These are phyloP conservation scores for Chascanopsetta lugubris DNA, from an alignment of 2,113 vertebrate species.

Conservation along the genomic window DNA sequence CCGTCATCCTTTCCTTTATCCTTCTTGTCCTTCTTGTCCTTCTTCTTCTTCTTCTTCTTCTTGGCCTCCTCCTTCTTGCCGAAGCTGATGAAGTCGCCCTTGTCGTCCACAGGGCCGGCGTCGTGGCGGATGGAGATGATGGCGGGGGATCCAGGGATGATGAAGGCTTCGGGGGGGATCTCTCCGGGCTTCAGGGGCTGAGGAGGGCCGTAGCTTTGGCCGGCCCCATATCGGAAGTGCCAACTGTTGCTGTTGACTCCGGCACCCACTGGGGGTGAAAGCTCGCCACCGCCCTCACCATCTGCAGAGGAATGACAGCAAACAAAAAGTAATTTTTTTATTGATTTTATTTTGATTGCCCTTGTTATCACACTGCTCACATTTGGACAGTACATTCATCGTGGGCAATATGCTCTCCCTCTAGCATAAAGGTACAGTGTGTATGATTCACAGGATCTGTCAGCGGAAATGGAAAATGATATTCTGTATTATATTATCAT, in stretches of 20 bases:
- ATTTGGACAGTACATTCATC: too few relatives aligned
- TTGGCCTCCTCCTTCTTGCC: conserved; percentile 99
- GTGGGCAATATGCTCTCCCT: too few relatives aligned
- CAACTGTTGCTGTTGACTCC: conserved; percentile 99
- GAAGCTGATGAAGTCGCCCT: conserved; percentile 99
- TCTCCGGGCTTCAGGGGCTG: conserved; percentile 93
- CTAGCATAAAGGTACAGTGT: too few relatives aligned
- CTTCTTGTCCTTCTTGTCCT: conserved; percentile 94
- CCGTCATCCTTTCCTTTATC: conserved; percentile 92
- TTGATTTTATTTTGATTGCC: too few relatives aligned
- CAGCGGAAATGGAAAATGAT: too few relatives aligned
- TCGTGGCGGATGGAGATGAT: conserved; percentile 99
- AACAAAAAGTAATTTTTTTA: too few relatives aligned
- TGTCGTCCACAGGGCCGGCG: conserved; percentile 89
- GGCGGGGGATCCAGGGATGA: conserved; percentile 98
- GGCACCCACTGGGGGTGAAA: conserved; percentile 96
- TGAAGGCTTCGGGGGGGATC: conserved; percentile 98
- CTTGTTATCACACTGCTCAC: too few relatives aligned
- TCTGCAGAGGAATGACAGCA: conserved; percentile 80
- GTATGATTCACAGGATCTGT: too few relatives aligned
- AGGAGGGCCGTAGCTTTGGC: conserved; percentile 81
- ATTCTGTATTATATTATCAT: too few relatives aligned
- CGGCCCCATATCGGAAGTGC: conserved; percentile 96
- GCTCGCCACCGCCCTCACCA: conserved; percentile 93
- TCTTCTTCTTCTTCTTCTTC: conserved; percentile 91